Evolutionary conservation across 2,888 invertebrate species (phyloP), one percentile per base, ranked within the genome.

Genomic region (Schizotus pectinicornis): DNA sequence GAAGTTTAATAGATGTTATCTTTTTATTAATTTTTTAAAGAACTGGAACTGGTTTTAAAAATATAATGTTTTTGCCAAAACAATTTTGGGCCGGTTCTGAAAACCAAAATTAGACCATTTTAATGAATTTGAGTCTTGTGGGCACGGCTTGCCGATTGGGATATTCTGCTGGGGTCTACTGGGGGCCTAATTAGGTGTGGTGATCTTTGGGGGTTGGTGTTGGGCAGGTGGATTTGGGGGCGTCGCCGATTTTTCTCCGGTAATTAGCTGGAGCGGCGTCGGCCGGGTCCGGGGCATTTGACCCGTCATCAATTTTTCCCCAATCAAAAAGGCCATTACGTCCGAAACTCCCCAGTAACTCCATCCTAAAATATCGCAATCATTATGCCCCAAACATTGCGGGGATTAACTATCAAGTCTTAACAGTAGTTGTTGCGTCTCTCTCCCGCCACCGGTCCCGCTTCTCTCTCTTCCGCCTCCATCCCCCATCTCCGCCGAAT

Each of bases 301-400:
- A 51, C 22, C 57, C 57, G 57, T 56, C 56, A 56, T 58, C 58
- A 58, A 58, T 53, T 58, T 52, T 52, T 53, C 53, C 48, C 48
- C 53, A 58, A 53, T 58, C 57, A 57, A 57, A 57, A 57, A 46
- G 57, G 12, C 57, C 42, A 57, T 57, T 57, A 51, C 46, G 51
- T 47, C 33, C 30, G 13, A 52, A 52, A 51, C 46, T 38, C 51
- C 14, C 13, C 11, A 32, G 54, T 54, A 59, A 59, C 54, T 54
- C 45, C 59, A 59, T 53, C 59, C 49, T 72, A 68, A 72, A 73
- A 72, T 73, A 74, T 73, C 72, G 71, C 68, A 67, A 71, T 74
- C 72, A 71, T 74, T 73, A 72, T 69, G 69, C 69, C 70, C 68
- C 71, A 71, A 73, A 73, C 73, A 71, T 71, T 69, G 65, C 65